Conservation (phyloP, 1,140 invertebrate species). For the Gyrodactylus salaris region DNA sequence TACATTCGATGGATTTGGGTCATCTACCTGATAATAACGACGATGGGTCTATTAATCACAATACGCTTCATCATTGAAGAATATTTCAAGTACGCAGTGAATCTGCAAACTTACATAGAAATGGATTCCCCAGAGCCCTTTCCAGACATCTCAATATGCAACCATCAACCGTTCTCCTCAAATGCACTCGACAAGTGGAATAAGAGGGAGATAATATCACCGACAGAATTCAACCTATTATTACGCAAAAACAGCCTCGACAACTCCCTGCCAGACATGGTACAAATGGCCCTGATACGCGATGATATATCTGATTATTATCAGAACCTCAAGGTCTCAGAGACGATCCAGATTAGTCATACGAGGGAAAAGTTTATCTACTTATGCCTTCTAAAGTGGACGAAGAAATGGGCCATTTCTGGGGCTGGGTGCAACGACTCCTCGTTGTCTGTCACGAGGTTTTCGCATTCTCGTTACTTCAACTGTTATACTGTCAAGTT, state of each 20-base stretch:
- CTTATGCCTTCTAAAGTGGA: background rate
- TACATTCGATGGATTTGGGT: conserved; percentile 1
- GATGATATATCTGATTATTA: conserved; percentile 1
- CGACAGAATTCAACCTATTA: background rate
- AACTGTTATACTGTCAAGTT: conserved; percentile 3
- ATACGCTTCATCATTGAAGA: background rate
- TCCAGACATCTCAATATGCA: conserved; percentile 1
- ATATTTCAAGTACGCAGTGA: conserved; percentile 1
- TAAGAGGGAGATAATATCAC: background rate
- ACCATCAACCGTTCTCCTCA: conserved; percentile 6
- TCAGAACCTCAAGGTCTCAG: background rate
- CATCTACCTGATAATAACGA: background rate
- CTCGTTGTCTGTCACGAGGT: background rate
- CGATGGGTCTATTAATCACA: background rate
- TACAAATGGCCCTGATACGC: background rate
- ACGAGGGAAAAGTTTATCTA: background rate
- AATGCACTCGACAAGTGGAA: background rate
- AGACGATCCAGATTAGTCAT: background rate
- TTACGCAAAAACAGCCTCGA: background rate
- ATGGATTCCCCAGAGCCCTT: conserved; percentile 2
- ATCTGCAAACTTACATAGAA: conserved; percentile 6
- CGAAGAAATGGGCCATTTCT: background rate
- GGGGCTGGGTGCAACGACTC: background rate
- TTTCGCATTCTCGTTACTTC: conserved; percentile 1
- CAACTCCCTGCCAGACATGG: background rate